A percentile compares a stretch with the other conserved stretches of the same genome.
These are phyloP conservation scores for Catharus bicknelli DNA, from an alignment of 2,113 vertebrate genomes.

Conservation along the genomic window DNA sequence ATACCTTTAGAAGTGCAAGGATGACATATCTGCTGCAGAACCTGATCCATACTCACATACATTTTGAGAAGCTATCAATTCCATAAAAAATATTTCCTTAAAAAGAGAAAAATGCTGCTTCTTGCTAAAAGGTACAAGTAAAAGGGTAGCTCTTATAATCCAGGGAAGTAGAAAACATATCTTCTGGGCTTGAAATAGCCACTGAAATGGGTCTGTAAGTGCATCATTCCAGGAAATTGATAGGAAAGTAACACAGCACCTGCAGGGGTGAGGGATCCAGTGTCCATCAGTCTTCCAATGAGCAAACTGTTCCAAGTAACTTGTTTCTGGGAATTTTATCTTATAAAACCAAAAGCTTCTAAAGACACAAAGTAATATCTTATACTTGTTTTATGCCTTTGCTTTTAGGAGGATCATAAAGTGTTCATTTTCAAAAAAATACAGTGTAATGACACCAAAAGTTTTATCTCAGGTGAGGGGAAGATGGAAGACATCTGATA, in stretches of 20 bases:
- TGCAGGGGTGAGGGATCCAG: neutral
- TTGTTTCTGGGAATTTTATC: conserved; percentile 35
- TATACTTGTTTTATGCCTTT: conserved; percentile 2
- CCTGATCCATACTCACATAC: neutral
- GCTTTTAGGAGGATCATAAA: conserved; percentile 20
- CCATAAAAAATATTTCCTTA: neutral
- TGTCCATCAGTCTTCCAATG: neutral
- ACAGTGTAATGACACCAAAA: neutral
- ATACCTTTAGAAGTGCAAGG: neutral
- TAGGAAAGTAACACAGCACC: neutral
- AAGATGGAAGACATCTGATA: neutral
- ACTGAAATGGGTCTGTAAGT: neutral
- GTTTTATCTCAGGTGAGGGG: neutral
- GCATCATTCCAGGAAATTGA: neutral
- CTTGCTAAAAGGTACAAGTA: neutral
- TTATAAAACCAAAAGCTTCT: neutral
- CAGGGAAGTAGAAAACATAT: neutral
- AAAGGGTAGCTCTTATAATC: neutral
- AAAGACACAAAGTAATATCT: neutral
- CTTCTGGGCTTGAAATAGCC: neutral
- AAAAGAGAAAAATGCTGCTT: neutral
- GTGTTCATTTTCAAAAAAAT: neutral
- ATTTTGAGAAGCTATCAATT: neutral
- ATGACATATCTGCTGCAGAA: neutral
- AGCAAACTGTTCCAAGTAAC: neutral